Evolutionary conservation across 2,888 invertebrate genomes (phyloP), one percentile per base, ranked within the genome.

Genomic region (Temnothorax rugatulus): DNA sequence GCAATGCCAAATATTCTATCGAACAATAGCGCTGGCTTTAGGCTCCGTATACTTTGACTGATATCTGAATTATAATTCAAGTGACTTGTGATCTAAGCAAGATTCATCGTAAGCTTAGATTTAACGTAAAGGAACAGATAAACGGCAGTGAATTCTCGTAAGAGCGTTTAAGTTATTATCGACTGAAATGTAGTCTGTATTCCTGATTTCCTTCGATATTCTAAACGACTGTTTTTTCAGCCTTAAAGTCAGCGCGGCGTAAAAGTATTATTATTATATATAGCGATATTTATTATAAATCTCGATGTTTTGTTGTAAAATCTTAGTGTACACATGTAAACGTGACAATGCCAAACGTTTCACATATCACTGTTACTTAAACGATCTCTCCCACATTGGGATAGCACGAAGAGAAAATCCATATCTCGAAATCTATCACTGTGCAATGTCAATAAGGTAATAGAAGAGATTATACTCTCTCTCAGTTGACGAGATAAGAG

Each of bases 261-360:
- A 64, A 64, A 11, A 54, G 9, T 54, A 68, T 38, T 52, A 64
- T 57, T 34, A 34, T 0, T 34, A 21, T 44, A 38, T 3, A 69
- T 57, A 79, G 9, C 15, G 21, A 34, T 13, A 15, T 41, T 76
- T 59, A 44, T 34, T 44, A 13, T 21, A 18, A 3, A 64, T 13
- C n/a, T 47, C 8, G 13, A 79, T 38, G 38, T 64, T 77, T 50
- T n/a, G 4, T 73, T 73, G 38, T 73, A 4, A 71, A 47, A 38
- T 71, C 8, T 38, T 13, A 50, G 47, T 29, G 21, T 38, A 3
- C n/a, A 47, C 44, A 29, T 18, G 25, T 29, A 68, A 41, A 54
- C 15, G 3, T 11, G n/a, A 81, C 13, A 29, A 29, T 61, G 73
- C 38, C 79, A 81, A 81, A 81, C 34, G n/a, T 50, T 50, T 50